Evolutionary conservation across 2,888 invertebrate genomes (phyloP), one percentile per base, ranked within the genome.

Genomic region (Dexiosoma caninum): DNA sequence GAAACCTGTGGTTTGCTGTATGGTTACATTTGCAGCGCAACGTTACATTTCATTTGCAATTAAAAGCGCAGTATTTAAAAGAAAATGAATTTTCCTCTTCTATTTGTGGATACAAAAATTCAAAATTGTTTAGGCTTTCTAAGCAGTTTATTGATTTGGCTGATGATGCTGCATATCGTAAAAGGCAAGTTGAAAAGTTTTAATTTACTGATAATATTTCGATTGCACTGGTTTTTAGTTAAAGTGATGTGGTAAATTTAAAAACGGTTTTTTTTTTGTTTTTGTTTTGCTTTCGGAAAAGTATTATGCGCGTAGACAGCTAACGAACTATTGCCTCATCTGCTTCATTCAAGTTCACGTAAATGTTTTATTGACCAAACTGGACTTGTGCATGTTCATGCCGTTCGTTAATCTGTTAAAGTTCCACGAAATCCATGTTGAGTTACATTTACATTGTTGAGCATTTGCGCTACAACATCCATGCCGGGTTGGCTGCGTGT

Each of bases 131-230:
- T 59, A 8, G 19, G 80, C 42, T 62, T 71, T 60, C 32, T 76
- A 16, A 44, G 72, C 59, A 57, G 51, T 64, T 69, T 59, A 57
- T 32, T 74, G 69, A 66, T 74, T 69, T 67, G 64, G 37, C 55
- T 74, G 64, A 9, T 77, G 55, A 69, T 77, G 64, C 37, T 64
- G 21, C 62, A 62, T 4, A 16, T 64, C n/a, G 69, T 27, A 37
- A 74, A 69, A 77, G 81, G 81, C 81, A 81, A 81, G 81, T 81
- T 59, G 9, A 60, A 64, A 5, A 35, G 7, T 46, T 77, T 53
- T 27, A 21, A 30, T 27, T 69, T 40, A 16, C 12, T 16, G 35
- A 62, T 5, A 27, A 35, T 4, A 14, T 40, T 53, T 42, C 23
- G 19, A 23, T 53, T 42, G 35, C 62, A 16, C 23, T 12, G n/a